Evolutionary conservation across 1,140 invertebrate genomes (phyloP), one percentile per base, ranked within the genome.

Genomic region (Drosophila pallidifrons): DNA sequence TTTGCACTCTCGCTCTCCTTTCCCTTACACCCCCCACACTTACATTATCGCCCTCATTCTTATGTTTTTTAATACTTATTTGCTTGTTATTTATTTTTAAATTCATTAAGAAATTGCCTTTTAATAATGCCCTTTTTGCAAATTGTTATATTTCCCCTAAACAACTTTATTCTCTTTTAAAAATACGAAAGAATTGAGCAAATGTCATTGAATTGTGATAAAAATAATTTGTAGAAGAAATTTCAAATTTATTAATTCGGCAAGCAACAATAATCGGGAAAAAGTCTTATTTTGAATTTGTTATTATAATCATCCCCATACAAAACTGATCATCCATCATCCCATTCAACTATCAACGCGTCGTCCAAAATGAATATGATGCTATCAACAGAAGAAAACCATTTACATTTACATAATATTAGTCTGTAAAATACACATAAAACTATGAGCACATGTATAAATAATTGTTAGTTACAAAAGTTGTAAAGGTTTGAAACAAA

Each of bases 71-170:
- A 4, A 25, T 75, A 77, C 75, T 72, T 82, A 80, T 52, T 13
- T 88, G 52, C 74, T 89, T 89, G 85, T 88, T 88, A 88, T 88
- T 88, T 88, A 88, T 85, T 85, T 81, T 79, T 69, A 80, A 82
- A 82, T 68, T 71, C 41, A n/a, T 38, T 41, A 51, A 15, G 6
- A 15, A 49, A 41, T 47, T 54, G 38, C 15, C 41, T 70, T 75
- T 76, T 67, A 59, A 67, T 69, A 69, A 38, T 38, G 3, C 35
- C 35, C 49, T 59, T 52, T 35, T 51, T 65, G 51, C 61, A 45
- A 58, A 32, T 61, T 47, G 32, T 66, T 51, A 66, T 41, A 67
- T 66, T 52, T 38, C 52, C 35, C 30, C 35, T 63, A 41, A 16
- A 70, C 41, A 45, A 1, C 20, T 45, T 7, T 38, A n/a, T 15